Conservation (phyloP, 2,113 vertebrate species). For the Hemiprocne comata region DNA sequence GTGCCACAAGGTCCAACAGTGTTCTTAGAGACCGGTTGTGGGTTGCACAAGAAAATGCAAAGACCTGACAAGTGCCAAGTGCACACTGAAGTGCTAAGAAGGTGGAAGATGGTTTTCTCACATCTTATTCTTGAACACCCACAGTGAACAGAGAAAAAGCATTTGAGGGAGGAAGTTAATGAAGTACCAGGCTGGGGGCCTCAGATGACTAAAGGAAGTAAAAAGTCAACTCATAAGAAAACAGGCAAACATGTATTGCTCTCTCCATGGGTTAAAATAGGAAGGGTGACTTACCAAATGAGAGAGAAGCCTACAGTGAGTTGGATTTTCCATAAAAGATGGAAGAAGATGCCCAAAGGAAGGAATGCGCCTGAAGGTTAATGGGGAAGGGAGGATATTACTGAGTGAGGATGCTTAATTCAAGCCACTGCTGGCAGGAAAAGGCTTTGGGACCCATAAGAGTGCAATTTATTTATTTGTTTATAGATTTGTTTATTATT, state of each 20-base stretch:
- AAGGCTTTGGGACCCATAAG: background rate
- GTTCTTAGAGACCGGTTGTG: background rate
- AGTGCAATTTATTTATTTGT: background rate
- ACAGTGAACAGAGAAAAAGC: background rate
- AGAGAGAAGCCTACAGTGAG: background rate
- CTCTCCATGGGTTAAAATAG: background rate
- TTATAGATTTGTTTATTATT: background rate
- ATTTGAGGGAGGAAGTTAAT: background rate
- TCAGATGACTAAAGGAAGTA: background rate
- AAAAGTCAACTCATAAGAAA: background rate
- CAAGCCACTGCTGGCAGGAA: background rate
- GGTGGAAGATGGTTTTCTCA: background rate
- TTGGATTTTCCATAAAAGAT: background rate
- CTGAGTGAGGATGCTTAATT: background rate
- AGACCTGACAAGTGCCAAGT: background rate
- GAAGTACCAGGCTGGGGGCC: background rate
- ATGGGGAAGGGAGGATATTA: background rate
- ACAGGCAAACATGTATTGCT: background rate
- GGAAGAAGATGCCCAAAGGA: background rate
- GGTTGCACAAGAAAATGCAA: background rate
- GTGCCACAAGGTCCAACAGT: background rate
- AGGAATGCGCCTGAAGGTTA: background rate
- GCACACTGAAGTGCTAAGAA: background rate
- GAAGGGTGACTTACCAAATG: background rate
- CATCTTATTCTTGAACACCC: background rate